Base-by-base conservation (phyloP, 1,140 invertebrate species). In the Spodoptera litura region DNA sequence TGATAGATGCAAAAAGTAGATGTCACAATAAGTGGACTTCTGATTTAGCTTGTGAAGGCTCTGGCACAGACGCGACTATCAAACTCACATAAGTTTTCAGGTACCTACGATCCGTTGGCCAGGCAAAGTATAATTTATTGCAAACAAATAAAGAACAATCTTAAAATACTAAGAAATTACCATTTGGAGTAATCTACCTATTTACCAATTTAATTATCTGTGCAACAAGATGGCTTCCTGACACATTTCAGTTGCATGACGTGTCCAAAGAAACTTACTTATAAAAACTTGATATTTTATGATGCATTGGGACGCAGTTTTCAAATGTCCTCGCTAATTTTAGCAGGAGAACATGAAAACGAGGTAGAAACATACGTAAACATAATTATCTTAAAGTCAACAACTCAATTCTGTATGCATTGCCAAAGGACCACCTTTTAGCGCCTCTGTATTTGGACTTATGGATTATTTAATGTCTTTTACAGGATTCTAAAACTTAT, bases 371-470 rank as follows among this genome's bases (percentile, higher is more conserved):
- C 11, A 25, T 4, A 20, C 58, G n/a, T n/a, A 75, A 75, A 75
- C 59, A 75, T 75, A 13, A 62, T 64, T 75, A 75, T 75, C 59
- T 38, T 75, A 20, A 64, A 75, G 59, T 75, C 25, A 75, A 75
- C 73, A 75, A 31, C 20, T 70, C 10, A 49, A 51, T 70, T 70
- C 52, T 61, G 56, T 58, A n/a, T 8, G 11, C 27, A 55, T 1
- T 61, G 83, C 85, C 81, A 81, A 88, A 83, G 81, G 83, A 89
- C 87, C 88, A 90, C 89, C 88, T 91, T 90, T 91, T 92, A 91
- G 90, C 91, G 88, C 90, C 91, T 92, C 89, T 52, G 88, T 90
- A 87, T 92, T 92, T 90, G 83, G 87, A 44, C 1, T n/a, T n/a
- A n/a, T n/a, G n/a, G n/a, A 44, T 78, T 59, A 79, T 20, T 38